Percentiles rank a stretch among this genome's conserved stretches.
Evolutionary conservation across 2,888 invertebrate genomes (phyloP).

Genomic region (Nebria salina): DNA sequence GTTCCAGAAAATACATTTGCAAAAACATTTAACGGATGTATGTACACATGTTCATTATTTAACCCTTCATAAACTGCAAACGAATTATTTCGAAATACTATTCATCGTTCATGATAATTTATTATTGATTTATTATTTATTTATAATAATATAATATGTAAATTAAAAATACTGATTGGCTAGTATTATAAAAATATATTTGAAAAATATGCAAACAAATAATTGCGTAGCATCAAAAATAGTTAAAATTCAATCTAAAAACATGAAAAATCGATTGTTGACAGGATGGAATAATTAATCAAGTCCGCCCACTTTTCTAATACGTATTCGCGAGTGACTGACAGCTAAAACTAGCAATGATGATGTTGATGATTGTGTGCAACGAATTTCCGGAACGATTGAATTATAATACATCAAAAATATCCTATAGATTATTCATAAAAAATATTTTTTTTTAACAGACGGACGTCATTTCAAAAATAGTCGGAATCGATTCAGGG

Average conservation of each 20-base stretch:
- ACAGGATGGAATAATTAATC: neutral
- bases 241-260: neutral
- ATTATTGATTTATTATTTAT: no score
- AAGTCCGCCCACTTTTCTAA: neutral
- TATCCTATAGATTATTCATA: neutral
- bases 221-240: neutral
- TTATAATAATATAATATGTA: no score
- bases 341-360: neutral
- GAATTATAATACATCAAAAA: neutral
- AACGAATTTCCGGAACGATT: neutral
- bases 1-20: slow-evolving; percentile 1
- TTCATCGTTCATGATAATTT: no score
- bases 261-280: neutral
- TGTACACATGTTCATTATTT: neutral
- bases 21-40: neutral
- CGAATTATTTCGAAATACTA: no score
- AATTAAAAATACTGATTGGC: no score
- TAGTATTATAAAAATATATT: no score
- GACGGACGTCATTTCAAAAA: no score
- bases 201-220: neutral
- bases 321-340: neutral
- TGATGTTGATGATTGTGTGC: neutral
- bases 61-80: neutral
- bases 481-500: no score
- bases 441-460: no score